Conservation (phyloP, 2,113 vertebrate species). For the Actinemys pallida region DNA sequence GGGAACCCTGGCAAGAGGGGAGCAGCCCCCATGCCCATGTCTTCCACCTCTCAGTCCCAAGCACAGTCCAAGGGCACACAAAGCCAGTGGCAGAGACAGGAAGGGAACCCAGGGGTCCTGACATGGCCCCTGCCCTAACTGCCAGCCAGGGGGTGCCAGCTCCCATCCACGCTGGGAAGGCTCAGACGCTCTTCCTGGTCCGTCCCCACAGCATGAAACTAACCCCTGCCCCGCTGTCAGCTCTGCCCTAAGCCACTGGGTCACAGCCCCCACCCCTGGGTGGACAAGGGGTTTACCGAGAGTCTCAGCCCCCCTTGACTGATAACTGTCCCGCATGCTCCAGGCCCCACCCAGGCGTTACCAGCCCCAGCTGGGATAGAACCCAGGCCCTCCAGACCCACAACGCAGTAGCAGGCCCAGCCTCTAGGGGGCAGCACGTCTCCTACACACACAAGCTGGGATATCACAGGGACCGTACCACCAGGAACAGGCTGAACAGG, state of each 20-base stretch:
- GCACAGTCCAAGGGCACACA: neutral
- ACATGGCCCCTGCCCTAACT: neutral
- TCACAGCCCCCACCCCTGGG: neutral
- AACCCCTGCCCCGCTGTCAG: neutral
- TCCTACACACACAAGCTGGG: too few relatives aligned
- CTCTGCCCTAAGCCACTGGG: neutral
- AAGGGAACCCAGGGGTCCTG: neutral
- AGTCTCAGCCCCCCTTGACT: too few relatives aligned
- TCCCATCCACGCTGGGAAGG: too few relatives aligned
- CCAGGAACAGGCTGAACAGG: too few relatives aligned
- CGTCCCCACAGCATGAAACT: neutral
- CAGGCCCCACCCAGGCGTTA: neutral
- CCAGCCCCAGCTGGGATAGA: neutral
- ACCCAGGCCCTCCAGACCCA: neutral
- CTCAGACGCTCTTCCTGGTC: too few relatives aligned
- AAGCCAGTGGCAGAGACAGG: neutral
- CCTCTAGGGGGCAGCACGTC: too few relatives aligned
- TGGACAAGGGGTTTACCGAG: too few relatives aligned
- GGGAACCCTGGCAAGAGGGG: neutral
- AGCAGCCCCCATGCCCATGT: neutral
- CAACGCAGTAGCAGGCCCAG: neutral
- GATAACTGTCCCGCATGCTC: too few relatives aligned
- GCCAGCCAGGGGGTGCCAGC: too few relatives aligned
- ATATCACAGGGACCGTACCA: too few relatives aligned
- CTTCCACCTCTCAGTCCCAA: neutral